Evolutionary conservation across 1,140 invertebrate species (phyloP), one percentile per base, ranked within the genome.

Genomic region (Anadara kagoshimensis): DNA sequence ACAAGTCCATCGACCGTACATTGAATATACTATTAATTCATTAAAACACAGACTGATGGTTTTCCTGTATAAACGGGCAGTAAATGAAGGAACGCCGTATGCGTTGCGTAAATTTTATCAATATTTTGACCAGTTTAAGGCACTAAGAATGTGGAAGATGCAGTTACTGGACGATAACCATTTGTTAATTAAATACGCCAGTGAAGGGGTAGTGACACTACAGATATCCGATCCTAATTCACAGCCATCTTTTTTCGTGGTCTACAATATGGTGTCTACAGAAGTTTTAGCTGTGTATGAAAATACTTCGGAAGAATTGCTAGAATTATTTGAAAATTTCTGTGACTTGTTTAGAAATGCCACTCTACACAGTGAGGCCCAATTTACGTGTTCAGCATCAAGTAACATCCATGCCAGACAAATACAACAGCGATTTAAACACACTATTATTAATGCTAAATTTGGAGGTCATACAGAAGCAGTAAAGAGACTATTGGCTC

Each of bases 81-180:
- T 93, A 65, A 85, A 88, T 44, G 91, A 91, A 22, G 91, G 91
- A 2, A 91, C 93, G 86, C 92, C 92, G 5, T 92, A 93, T 65
- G 94, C 95, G 88, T 83, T 97, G 16, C 90, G 94, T 73, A 93
- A 77, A 81, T 98, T 97, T 82, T 92, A 90, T 81, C 89, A 90
- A 69, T 90, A 92, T 84, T 92, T 92, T 86, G 90, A 92, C 57
- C 92, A 96, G 91, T 93, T 97, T 75, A 92, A 93, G 74, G 92
- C 93, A 45, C 90, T 98, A 75, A 90, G 95, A 77, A 97, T 99
- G 92, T 98, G 96, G 94, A 99, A 98, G 90, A 98, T 98, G 95
- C 97, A 99, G 80, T 87, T 99, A 18, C 86, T 99, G 14, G 96
- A 98, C 89, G 95, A 96, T 85, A 93, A 96, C 87, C 95, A 98